Conservation (phyloP, 2,888 invertebrate genomes). For the Pelosia muscerda region DNA sequence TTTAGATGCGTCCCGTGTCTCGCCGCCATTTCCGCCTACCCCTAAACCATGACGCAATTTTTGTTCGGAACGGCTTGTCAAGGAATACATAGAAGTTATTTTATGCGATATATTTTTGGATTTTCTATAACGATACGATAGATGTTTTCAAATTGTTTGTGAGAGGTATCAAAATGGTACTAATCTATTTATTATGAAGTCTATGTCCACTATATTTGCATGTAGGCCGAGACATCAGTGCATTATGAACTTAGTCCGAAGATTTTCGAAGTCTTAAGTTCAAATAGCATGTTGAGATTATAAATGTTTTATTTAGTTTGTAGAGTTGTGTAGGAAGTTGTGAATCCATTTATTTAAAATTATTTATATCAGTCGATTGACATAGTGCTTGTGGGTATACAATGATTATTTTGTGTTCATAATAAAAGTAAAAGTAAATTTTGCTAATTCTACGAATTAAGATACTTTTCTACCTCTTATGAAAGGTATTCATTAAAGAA, state of each 20-base stretch:
- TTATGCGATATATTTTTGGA: background rate
- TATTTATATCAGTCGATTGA: slow-evolving; percentile 37
- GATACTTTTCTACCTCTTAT: background rate
- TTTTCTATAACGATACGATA: slow-evolving; percentile 31
- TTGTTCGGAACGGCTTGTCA: background rate
- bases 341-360: slow-evolving; percentile 32
- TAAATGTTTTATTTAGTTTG: slow-evolving; percentile 62
- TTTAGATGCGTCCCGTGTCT: background rate
- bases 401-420: slow-evolving; percentile 26
- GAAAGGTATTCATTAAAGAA: background rate
- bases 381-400: slow-evolving; percentile 46
- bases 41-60: background rate
- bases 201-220: slow-evolving; percentile 75
- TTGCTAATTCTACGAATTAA: background rate
- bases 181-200: slow-evolving; percentile 53
- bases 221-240: slow-evolving; percentile 77
- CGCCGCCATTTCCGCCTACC: background rate
- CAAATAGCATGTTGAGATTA: slow-evolving; percentile 63
- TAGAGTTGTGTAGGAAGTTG: slow-evolving; percentile 52
- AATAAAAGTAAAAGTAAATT: background rate
- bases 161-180: slow-evolving; percentile 62
- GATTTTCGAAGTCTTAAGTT: slow-evolving; percentile 42
- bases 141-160: slow-evolving; percentile 70
- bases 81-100: background rate
- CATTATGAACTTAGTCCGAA: slow-evolving; percentile 59